Percentiles rank a stretch among this genome's conserved stretches.
phyloP scores from a whole-genome alignment of 2,113 vertebrate genomes.

The Brachypteracias leptosomus region DNA sequence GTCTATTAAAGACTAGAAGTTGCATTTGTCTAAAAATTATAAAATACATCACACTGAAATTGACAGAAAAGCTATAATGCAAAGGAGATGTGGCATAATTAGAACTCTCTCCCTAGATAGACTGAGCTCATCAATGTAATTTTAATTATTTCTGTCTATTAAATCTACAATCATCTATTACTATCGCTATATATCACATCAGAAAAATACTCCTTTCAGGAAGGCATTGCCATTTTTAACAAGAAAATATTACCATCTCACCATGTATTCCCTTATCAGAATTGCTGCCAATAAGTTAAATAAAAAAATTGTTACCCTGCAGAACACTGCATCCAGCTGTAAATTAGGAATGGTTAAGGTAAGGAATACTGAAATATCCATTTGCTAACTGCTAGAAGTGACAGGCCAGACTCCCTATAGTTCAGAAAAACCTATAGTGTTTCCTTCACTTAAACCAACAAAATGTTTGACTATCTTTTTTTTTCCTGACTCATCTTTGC shows the following conservation, averaged over 20 bases:
- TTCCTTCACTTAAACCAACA: neutral
- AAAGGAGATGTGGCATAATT: slow-evolving; percentile 52
- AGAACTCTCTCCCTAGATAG: neutral
- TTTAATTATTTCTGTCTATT: slow-evolving; percentile 64
- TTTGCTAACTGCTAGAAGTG: neutral
- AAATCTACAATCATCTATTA: slow-evolving; percentile 36
- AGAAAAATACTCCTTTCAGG: neutral
- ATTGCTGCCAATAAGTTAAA: neutral
- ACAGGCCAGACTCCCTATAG: neutral
- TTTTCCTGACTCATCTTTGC: neutral
- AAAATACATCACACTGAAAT: slow-evolving; percentile 63
- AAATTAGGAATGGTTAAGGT: neutral
- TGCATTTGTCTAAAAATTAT: slow-evolving; percentile 55
- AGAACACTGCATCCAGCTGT: neutral
- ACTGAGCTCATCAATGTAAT: slow-evolving; percentile 8
- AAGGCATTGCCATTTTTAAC: slow-evolving; percentile 13
- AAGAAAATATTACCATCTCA: neutral
- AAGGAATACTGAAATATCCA: neutral
- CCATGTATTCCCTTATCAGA: neutral
- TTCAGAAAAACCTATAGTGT: neutral
- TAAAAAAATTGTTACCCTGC: neutral
- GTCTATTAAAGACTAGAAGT: slow-evolving; percentile 55
- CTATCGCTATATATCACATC: neutral
- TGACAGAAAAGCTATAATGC: slow-evolving; percentile 36
- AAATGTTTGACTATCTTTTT: neutral